Conservation (phyloP, 2,113 vertebrate species). For the Lagopus leucura region DNA sequence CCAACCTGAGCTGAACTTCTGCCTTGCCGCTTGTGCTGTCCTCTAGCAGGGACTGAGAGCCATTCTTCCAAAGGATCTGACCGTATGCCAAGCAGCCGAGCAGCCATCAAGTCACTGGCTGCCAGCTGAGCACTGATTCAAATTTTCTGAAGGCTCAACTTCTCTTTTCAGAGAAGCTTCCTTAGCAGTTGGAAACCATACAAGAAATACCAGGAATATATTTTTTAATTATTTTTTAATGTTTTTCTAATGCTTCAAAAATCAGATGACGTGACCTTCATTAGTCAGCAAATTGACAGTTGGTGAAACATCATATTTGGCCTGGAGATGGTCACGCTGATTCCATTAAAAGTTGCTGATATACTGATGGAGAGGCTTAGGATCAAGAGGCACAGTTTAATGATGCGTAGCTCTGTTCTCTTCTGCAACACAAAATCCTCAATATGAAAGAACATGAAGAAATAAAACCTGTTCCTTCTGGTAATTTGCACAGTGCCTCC, state of each 20-base stretch:
- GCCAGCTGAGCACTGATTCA: not conserved
- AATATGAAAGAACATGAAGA: not conserved
- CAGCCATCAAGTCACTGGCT: not conserved
- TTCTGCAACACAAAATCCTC: not conserved
- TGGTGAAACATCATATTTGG: not conserved
- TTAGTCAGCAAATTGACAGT: not conserved
- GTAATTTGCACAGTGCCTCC: not conserved
- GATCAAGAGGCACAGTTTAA: not conserved
- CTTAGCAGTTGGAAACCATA: not conserved
- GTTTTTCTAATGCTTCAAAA: not conserved
- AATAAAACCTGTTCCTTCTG: conserved; percentile 14
- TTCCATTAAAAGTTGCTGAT: not conserved
- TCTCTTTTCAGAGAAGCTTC: not conserved
- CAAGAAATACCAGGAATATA: not conserved
- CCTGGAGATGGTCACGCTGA: not conserved
- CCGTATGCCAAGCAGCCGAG: not conserved
- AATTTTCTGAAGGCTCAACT: not conserved
- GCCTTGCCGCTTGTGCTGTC: not conserved
- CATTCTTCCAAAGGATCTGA: not conserved
- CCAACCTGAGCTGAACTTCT: not conserved
- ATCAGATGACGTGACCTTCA: not conserved
- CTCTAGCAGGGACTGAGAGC: not conserved
- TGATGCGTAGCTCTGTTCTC: not conserved
- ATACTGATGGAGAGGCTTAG: not conserved
- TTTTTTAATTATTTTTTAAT: not conserved